Base-by-base conservation (phyloP, 2,888 invertebrate species). In the Limnephilus marmoratus region DNA sequence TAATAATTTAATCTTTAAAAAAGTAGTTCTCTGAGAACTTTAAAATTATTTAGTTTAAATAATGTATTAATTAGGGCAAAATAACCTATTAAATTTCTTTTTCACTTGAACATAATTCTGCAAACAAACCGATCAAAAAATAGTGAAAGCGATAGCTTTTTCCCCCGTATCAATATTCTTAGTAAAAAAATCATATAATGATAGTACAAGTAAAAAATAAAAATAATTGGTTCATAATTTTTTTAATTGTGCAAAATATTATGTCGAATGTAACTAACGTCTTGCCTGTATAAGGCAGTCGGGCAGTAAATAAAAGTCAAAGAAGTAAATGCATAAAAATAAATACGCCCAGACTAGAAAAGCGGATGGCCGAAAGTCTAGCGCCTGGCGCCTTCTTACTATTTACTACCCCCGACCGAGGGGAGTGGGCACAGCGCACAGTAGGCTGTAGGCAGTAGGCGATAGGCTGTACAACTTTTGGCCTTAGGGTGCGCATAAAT, bases 261-360 rank as follows among this genome's bases (percentile, higher is more conserved):
- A 18, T 86, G 29, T 45, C 24, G 29, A 15, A 45, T 9, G 45
- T 82, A 82, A 87, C 53, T 87, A 37, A 34, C 85, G 37, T 37
- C 34, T n/a, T n/a, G n/a, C 80, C 88, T 89, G 80, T 80, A 80
- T 80, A 29, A 15, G 34, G 18, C 2, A 68, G 91, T 18, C 29
- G 80, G 83, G 86, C 92, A 92, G 93, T 93, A 92, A 93, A 93
- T 93, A 93, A 93, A 93, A 93, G 92, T 93, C 91, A 89, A 89
- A 90, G 90, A 93, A 92, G 92, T 90, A 90, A 92, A 89, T 91
- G 93, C 92, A 93, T 93, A 93, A 93, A 93, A 92, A 93, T 93
- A 93, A 93, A 91, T 88, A 92, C 88, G 92, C 68, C 45, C 92
- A 90, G 90, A 86, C 87, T 49, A 29, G 18, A 81, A 81, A 49